These are phyloP conservation scores for Ptychochromis oligacanthus DNA, from an alignment of 2,113 vertebrate genomes.

Conservation along the genomic window DNA sequence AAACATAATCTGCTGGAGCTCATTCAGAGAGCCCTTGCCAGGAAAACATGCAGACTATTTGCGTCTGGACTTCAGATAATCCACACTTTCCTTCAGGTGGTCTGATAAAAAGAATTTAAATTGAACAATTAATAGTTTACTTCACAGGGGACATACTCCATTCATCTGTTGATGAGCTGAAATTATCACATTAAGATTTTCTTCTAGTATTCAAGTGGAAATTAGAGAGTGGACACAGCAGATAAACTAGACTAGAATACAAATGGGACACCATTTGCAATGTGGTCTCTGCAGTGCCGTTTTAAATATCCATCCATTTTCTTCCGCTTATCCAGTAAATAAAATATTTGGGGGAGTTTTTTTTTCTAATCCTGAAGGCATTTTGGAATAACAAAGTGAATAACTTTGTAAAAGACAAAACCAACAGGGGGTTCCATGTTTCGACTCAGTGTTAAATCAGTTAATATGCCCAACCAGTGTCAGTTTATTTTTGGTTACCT, in stretches of 20 bases:
- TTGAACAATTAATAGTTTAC: neutral
- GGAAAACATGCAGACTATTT: conserved; percentile 6
- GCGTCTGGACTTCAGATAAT: conserved; percentile 32
- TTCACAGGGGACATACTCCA: conserved; percentile 9
- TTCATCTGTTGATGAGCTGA: neutral
- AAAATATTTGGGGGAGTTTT: too few relatives aligned
- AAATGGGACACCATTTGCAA: neutral
- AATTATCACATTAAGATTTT: neutral
- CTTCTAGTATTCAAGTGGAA: neutral
- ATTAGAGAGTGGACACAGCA: neutral
- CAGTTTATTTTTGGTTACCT: neutral
- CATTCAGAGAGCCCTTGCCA: conserved; percentile 11
- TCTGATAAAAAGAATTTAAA: neutral
- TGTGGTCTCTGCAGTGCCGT: neutral
- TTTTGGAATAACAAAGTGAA: neutral
- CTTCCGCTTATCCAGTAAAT: too few relatives aligned
- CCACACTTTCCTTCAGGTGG: neutral
- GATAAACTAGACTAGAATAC: neutral
- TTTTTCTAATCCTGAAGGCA: too few relatives aligned
- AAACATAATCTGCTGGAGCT: conserved; percentile 32
- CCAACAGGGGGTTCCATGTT: neutral
- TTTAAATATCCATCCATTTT: too few relatives aligned
- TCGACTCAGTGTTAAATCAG: neutral
- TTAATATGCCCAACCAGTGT: neutral
- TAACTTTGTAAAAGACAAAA: neutral